Evolutionary conservation across 2,888 invertebrate species (phyloP).

Genomic region (Taphrorychus bicolor): DNA sequence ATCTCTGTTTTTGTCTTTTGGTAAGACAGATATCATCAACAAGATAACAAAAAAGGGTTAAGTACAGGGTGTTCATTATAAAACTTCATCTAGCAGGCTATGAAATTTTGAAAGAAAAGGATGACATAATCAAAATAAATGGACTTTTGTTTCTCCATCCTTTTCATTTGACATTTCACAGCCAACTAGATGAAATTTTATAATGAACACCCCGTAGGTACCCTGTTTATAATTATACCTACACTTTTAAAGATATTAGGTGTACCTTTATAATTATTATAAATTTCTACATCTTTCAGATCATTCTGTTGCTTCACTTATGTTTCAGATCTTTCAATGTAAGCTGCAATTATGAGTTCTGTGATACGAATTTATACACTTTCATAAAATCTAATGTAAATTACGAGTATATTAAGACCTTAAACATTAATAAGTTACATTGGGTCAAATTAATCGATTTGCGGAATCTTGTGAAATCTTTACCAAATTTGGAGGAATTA

Average conservation of each 20-base stretch:
- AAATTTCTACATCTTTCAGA: not conserved
- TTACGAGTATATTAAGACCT: constrained; percentile 26
- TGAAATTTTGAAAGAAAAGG: no score
- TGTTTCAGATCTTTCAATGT: constrained; percentile 32
- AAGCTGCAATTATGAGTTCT: constrained; percentile 25
- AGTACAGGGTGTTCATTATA: no score
- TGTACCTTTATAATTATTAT: not conserved
- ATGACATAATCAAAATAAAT: no score
- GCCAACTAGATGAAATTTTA: no score
- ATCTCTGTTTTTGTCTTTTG: no score
- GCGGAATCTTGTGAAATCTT: constrained; percentile 27
- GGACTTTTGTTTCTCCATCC: no score
- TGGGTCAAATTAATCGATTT: constrained; percentile 33
- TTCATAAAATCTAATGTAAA: constrained; percentile 28
- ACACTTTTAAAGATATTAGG: not conserved
- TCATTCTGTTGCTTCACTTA: not conserved
- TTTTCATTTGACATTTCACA: no score
- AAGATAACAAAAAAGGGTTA: no score
- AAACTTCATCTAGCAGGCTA: no score
- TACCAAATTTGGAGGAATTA: constrained; percentile 33
- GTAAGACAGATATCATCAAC: no score
- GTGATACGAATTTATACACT: constrained; percentile 13
- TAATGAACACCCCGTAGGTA: no score
- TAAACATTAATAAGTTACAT: constrained; percentile 38
- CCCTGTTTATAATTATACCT: no score